Base-by-base conservation (phyloP, 2,888 invertebrate species). In the Polymixis lichenea region DNA sequence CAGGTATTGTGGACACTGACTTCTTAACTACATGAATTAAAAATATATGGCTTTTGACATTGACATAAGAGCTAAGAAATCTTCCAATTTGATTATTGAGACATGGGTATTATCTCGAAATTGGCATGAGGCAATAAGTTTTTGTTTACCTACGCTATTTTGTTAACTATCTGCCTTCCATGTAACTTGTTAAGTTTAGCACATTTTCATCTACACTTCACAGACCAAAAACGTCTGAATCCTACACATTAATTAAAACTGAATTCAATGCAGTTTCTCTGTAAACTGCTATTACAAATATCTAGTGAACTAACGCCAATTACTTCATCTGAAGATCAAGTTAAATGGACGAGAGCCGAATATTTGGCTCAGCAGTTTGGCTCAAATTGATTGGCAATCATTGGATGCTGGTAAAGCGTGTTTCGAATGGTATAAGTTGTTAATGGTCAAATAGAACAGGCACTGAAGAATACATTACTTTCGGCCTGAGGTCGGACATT, bases 341-440 rank as follows among this genome's bases (percentile, higher is more conserved):
- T 69, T 55, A 38, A 15, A 69, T 28, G 51, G 32, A 22, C 73
- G 53, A 25, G 28, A 38, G 32, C 13, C 64, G 43, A 82, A 69
- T 15, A 38, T 25, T 77, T 22, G 22, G 1, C 15, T 82, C 68
- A 53, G 77, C 77, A 77, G 53, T 68, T 77, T 49, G n/a, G 67
- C 11, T 8, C 15, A n/a, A 68, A 82, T 62, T 61, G 61, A 66
- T 81, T 61, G 75, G 65, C 60, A 72, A 25, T 58, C 25, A 72
- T 38, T 25, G 53, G 46, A 11, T 58, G 51, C 22, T 73, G 38
- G 53, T 9, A 11, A 32, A 67, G 55, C 43, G 28, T 49, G 13
- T 66, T 56, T 61, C n/a, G n/a, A 62, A 49, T 56, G 22, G 25
- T 13, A n/a, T 15, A 43, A 15, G 15, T 49, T 66, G 11, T 28